Percentiles rank a stretch among this genome's conserved stretches.
Conservation (phyloP, 2,797 vertebrate genomes). For the Poeciliopsis turneri region DNA sequence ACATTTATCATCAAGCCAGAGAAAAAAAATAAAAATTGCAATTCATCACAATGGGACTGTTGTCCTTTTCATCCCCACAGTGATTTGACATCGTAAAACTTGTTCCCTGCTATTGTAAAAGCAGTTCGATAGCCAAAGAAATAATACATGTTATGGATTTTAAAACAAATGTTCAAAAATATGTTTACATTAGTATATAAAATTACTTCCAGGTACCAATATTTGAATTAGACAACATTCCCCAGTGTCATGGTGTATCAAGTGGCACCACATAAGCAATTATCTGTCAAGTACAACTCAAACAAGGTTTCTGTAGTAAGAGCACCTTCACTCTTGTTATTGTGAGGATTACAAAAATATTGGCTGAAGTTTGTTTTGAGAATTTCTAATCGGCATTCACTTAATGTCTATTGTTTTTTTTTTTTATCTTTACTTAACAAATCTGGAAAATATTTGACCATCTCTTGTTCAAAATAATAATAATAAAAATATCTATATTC, state of each 20-base stretch:
- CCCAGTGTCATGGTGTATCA: background rate
- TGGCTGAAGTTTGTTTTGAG: background rate
- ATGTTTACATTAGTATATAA: background rate
- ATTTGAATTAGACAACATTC: background rate
- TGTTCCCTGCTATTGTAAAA: background rate
- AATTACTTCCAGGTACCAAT: background rate
- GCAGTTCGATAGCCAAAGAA: background rate
- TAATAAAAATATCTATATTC: background rate
- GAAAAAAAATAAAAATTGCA: background rate
- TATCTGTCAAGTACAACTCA: background rate
- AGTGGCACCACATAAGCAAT: background rate
- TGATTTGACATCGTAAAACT: background rate
- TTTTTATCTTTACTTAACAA: background rate
- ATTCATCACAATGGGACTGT: background rate
- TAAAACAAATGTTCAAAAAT: background rate
- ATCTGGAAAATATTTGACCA: background rate
- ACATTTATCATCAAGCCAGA: background rate
- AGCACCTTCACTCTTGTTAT: background rate
- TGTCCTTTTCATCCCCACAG: slow-evolving; percentile 1
- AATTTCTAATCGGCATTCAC: background rate
- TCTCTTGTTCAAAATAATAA: background rate
- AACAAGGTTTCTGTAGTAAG: background rate
- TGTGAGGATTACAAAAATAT: background rate
- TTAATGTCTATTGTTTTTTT: background rate
- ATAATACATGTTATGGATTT: background rate